Evolutionary conservation across 1,140 invertebrate genomes (phyloP).

Genomic region (Uloborus diversus): DNA sequence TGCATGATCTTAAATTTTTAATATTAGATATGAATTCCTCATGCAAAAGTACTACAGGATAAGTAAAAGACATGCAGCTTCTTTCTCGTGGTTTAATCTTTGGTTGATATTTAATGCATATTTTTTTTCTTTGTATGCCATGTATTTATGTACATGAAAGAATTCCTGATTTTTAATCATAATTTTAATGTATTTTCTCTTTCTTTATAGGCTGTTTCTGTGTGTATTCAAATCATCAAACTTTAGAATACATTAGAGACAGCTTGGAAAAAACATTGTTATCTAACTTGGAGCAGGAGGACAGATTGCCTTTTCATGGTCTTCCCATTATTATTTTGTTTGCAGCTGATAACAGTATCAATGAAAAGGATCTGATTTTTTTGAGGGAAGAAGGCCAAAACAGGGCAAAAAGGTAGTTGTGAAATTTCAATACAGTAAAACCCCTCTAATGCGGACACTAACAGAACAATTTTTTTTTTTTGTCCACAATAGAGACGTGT

Average conservation of each 20-base stretch:
- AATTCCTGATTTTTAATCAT: not conserved
- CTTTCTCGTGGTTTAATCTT: no score
- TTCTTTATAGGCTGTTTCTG: slow-evolving; percentile 67
- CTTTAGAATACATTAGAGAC: slow-evolving; percentile 89
- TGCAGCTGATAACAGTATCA: slow-evolving; percentile 82
- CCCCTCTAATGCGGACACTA: no score
- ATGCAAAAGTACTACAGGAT: no score
- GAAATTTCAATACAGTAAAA: no score
- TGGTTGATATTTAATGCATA: no score
- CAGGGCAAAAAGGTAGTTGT: slow-evolving; percentile 81
- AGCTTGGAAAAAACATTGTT: slow-evolving; percentile 91
- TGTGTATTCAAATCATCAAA: slow-evolving; percentile 90
- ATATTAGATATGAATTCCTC: no score
- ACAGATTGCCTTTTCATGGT: slow-evolving; percentile 81
- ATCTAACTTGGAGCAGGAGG: slow-evolving; percentile 89
- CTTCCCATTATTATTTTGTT: slow-evolving; percentile 91
- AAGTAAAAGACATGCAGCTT: no score
- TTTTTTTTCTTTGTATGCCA: no score
- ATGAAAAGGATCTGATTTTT: slow-evolving; percentile 82
- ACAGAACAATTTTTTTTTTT: no score
- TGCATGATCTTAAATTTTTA: no score
- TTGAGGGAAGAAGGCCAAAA: slow-evolving; percentile 89
- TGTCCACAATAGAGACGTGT: no score
- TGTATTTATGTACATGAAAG: no score
- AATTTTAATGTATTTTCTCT: not conserved